Evolutionary conservation across 2,797 vertebrate species (phyloP).

Genomic region (Emys orbicularis): DNA sequence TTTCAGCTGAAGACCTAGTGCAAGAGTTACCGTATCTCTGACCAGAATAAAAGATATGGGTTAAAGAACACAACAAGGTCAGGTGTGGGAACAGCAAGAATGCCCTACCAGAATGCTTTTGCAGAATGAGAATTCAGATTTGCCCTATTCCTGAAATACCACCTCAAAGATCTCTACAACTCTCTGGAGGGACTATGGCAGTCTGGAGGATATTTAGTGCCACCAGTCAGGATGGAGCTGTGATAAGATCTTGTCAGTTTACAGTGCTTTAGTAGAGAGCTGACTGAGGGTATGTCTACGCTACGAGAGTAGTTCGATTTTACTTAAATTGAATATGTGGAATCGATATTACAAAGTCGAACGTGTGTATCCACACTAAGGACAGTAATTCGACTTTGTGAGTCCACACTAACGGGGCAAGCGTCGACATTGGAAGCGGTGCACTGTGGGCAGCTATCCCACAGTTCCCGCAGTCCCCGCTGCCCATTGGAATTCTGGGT

Average conservation of each 20-base stretch:
- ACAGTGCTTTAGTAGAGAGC: not conserved
- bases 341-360: too few species aligned
- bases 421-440: too few species aligned
- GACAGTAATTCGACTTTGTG: too few species aligned
- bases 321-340: too few species aligned
- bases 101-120: not conserved
- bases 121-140: not conserved
- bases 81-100: not conserved
- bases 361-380: too few species aligned
- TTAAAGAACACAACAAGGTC: not conserved
- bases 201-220: not conserved
- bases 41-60: not conserved
- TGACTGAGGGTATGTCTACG: too few species aligned
- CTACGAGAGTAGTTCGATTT: too few species aligned
- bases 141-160: not conserved
- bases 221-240: not conserved
- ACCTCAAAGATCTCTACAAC: not conserved
- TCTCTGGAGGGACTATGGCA: not conserved
- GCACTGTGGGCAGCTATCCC: too few species aligned
- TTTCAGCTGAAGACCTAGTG: not conserved
- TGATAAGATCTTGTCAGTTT: not conserved
- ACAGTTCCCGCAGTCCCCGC: too few species aligned
- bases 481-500: too few species aligned
- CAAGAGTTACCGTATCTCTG: not conserved
- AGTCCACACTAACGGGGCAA: too few species aligned